These are phyloP conservation scores for Cryptus viduatorius DNA, from an alignment of 2,888 invertebrate genomes.

Conservation along the genomic window DNA sequence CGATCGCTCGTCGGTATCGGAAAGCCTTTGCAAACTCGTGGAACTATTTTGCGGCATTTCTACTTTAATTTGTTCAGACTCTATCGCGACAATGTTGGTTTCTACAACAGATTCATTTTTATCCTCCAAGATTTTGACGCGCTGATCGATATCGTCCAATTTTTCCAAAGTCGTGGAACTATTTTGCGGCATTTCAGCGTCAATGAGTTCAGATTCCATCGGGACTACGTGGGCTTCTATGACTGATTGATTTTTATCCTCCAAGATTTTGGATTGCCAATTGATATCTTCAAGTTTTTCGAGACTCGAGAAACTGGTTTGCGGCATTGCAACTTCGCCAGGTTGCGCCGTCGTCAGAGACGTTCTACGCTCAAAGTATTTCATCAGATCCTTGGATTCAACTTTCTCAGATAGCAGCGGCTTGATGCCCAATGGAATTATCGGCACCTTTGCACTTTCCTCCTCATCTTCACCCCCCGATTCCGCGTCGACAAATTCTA, in stretches of 20 bases:
- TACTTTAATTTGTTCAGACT: neutral
- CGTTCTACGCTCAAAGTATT: slow-evolving; percentile 77
- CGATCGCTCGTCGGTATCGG: slow-evolving; percentile 11
- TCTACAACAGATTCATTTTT: slow-evolving; percentile 35
- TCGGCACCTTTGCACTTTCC: slow-evolving; percentile 61
- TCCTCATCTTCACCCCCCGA: neutral
- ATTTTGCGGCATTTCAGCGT: neutral
- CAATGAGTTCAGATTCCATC: neutral
- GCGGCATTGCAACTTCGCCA: neutral
- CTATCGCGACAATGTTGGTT: slow-evolving; percentile 3
- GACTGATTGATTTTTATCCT: slow-evolving; percentile 22
- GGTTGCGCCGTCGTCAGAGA: slow-evolving; percentile 14
- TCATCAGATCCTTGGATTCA: slow-evolving; percentile 78
- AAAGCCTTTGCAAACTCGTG: neutral
- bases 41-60: neutral
- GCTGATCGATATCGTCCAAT: neutral
- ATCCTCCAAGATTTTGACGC: slow-evolving; percentile 55
- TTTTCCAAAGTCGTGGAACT: neutral
- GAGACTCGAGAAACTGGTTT: slow-evolving; percentile 16
- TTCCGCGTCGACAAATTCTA: slow-evolving; percentile 27
- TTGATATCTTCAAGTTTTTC: slow-evolving; percentile 19
- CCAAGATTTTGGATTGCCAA: slow-evolving; percentile 13
- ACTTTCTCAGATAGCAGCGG: slow-evolving; percentile 79
- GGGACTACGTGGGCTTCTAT: slow-evolving; percentile 4
- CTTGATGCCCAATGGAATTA: slow-evolving; percentile 76